Evolutionary conservation across 2,888 invertebrate genomes (phyloP), one percentile per base, ranked within the genome.

Genomic region (Lepetodrilus schrolli): DNA sequence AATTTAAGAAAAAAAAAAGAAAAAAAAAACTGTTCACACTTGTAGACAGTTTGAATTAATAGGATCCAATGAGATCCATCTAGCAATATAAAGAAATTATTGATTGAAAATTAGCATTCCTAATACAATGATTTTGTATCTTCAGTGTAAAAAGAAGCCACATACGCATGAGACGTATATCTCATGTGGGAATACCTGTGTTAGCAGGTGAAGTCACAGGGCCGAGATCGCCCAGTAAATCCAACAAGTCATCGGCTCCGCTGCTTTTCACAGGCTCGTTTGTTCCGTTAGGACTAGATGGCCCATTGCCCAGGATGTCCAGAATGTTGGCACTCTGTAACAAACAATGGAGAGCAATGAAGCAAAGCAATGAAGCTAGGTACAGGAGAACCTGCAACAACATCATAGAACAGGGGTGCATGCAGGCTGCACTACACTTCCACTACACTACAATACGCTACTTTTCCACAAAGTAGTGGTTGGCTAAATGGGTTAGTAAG

Each of bases 261-360:
- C 81, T 82, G 20, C 82, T 71, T 37, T 80, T 80, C 49, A 78
- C 78, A n/a, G 79, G 70, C 38, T 78, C 66, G 50, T 93, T 94
- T 84, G 93, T 93, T n/a, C 82, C 76, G 37, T 78, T 80, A 8
- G 86, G 78, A 47, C 78, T 69, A 17, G 72, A 43, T 7, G 83
- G 37, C 5, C 86, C 79, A 73, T 86, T 95, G 82, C 95, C 96
- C 85, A 98, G 93, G 82, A 98, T 92, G 91, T 97, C 97, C 86
- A 98, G 91, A 66, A 98, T 89, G 78, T 87, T 90, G 50, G 84
- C 86, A 82, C 87, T 85, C 89, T 90, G 83, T 26, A 81, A 79
- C n/a, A n/a, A n/a, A n/a, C n/a, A n/a, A n/a, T n/a, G n/a, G n/a
- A n/a, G n/a, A n/a, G n/a, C n/a, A n/a, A n/a, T n/a, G n/a, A n/a